These are phyloP conservation scores for Thymelicus acteon DNA, from an alignment of 2,888 invertebrate species.

Conservation along the genomic window DNA sequence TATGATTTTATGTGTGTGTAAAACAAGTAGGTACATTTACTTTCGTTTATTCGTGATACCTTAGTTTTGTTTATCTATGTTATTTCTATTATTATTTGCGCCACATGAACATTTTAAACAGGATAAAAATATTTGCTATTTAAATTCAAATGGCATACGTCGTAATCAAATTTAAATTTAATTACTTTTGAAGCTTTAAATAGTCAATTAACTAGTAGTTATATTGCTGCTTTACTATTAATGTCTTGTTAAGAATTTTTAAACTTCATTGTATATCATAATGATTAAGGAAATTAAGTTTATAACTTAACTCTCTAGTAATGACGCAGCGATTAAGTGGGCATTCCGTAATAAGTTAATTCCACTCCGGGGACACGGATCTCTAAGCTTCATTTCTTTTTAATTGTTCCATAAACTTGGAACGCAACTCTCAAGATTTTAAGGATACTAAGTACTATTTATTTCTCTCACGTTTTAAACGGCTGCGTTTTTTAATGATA, in stretches of 20 bases:
- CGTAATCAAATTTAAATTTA: too few relatives aligned
- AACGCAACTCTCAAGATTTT: conserved; percentile 43
- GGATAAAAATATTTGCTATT: too few relatives aligned
- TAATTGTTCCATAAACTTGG: conserved; percentile 48
- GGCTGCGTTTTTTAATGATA: conserved; percentile 18
- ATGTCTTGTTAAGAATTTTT: neutral
- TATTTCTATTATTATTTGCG: too few relatives aligned
- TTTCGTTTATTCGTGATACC: too few relatives aligned
- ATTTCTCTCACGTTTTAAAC: conserved; percentile 31
- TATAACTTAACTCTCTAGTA: conserved; percentile 22
- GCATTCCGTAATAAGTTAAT: conserved; percentile 47
- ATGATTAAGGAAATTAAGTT: conserved; percentile 18
- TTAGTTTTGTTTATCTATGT: too few relatives aligned
- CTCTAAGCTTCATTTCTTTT: conserved; percentile 46
- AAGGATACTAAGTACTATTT: conserved; percentile 19
- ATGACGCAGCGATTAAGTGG: conserved; percentile 35
- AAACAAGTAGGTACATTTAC: too few relatives aligned
- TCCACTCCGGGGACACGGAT: conserved; percentile 44
- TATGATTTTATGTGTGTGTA: too few relatives aligned
- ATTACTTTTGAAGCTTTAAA: too few relatives aligned
- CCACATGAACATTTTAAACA: too few relatives aligned
- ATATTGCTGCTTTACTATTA: neutral
- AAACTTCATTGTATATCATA: neutral
- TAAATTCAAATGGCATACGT: too few relatives aligned
- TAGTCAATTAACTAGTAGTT: too few relatives aligned